Percentiles rank a stretch among this genome's conserved stretches.
Evolutionary conservation across 2,113 vertebrate species (phyloP).

Genomic region (Herpetotheres cachinnans): DNA sequence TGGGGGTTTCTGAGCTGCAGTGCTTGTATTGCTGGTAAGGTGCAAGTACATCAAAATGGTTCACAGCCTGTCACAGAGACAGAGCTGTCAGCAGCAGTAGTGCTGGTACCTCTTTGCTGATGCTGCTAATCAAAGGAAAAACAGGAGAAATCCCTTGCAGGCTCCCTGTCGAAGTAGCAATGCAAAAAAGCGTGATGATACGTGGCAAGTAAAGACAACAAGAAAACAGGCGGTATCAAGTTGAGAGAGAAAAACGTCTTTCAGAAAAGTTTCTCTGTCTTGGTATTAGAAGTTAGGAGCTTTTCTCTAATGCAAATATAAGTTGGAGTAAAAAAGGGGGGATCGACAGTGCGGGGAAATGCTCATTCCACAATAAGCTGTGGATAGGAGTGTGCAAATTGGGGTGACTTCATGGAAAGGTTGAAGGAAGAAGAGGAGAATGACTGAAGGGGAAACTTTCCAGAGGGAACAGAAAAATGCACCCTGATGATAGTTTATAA

Average conservation of each 20-base stretch:
- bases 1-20: not conserved
- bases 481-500: not conserved
- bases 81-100: not conserved
- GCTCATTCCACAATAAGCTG: not conserved
- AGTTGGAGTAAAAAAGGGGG: not conserved
- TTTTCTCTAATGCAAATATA: not conserved
- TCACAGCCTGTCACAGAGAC: not conserved
- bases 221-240: rapidly evolving
- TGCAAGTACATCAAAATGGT: not conserved
- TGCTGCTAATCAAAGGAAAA: not conserved
- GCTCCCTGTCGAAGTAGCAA: not conserved
- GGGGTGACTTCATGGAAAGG: not conserved
- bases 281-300: not conserved
- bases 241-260: not conserved
- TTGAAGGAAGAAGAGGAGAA: not conserved
- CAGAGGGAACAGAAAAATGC: not conserved
- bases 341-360: not conserved
- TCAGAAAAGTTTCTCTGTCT: not conserved
- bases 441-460: not conserved
- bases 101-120: not conserved
- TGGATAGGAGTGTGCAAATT: not conserved
- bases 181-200: not conserved
- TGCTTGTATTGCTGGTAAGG: not conserved
- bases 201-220: not conserved
- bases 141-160: not conserved